Evolutionary conservation across 2,113 vertebrate species (phyloP).

Genomic region (Helogale parvula): DNA sequence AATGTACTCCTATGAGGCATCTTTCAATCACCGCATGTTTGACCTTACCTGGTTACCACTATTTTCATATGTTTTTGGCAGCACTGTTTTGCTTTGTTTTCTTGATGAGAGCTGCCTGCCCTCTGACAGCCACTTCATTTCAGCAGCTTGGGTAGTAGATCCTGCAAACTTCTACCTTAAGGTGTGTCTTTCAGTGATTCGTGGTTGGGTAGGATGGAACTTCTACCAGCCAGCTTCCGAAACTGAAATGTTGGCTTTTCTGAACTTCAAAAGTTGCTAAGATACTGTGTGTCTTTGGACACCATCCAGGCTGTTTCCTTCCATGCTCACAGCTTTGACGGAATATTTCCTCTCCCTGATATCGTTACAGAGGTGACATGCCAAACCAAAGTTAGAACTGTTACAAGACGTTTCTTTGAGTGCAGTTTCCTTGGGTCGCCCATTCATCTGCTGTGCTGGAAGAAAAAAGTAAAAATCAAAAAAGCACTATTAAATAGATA

Average conservation of each 20-base stretch:
- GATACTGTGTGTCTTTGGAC: conserved; percentile 77
- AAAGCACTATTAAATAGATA: conserved; percentile 77
- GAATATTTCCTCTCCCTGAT: conserved; percentile 77
- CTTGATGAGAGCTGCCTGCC: neutral
- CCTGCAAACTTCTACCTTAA: neutral
- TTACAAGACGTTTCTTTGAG: conserved; percentile 81
- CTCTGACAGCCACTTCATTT: neutral
- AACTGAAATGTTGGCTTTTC: conserved; percentile 62
- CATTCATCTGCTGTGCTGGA: conserved; percentile 77
- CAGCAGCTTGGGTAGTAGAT: neutral
- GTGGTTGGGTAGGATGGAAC: neutral
- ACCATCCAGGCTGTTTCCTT: conserved; percentile 74
- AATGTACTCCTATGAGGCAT: neutral
- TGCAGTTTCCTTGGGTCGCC: conserved; percentile 72
- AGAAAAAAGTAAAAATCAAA: conserved; percentile 82
- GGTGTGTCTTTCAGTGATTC: neutral
- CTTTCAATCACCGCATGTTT: neutral
- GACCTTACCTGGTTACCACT: neutral
- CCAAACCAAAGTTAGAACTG: conserved; percentile 83
- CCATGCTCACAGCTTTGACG: conserved; percentile 78
- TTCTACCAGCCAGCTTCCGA: neutral
- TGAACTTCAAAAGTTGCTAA: conserved; percentile 80
- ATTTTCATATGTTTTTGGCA: neutral
- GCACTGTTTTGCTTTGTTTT: neutral
- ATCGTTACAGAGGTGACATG: conserved; percentile 78